Evolutionary conservation across 2,888 invertebrate species (phyloP).

Genomic region (Empis stercorea): DNA sequence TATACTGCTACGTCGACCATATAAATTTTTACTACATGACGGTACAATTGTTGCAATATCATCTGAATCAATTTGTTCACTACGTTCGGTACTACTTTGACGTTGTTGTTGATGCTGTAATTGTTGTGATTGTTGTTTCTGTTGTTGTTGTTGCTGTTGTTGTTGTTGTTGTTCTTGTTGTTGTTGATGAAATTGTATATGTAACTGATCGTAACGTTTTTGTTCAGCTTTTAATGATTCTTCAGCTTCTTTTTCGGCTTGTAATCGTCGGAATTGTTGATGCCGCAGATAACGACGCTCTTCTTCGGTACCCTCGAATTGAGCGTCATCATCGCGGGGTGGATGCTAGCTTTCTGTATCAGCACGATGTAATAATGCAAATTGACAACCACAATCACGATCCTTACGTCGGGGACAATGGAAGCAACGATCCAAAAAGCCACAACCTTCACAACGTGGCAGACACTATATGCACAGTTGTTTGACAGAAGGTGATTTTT

Average conservation of each 20-base stretch:
- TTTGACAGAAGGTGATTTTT: neutral
- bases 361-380: slow-evolving; percentile 76
- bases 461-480: slow-evolving; percentile 26
- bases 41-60: neutral
- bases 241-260: slow-evolving; percentile 15
- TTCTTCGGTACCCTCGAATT: slow-evolving; percentile 2
- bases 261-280: slow-evolving; percentile 10
- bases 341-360: slow-evolving; percentile 52
- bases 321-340: slow-evolving; percentile 24
- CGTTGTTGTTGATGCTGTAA: neutral
- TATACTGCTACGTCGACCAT: neutral
- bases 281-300: slow-evolving; percentile 18
- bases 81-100: neutral
- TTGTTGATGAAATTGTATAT: slow-evolving; percentile 1
- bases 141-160: neutral
- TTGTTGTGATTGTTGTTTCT: neutral
- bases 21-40: neutral
- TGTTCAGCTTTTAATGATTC: neutral
- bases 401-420: slow-evolving; percentile 64
- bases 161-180: slow-evolving; percentile 10
- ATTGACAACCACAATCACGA: slow-evolving; percentile 82
- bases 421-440: slow-evolving; percentile 80
- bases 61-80: neutral
- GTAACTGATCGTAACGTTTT: slow-evolving; percentile 17
- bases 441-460: slow-evolving; percentile 67